Evolutionary conservation across 2,888 invertebrate genomes (phyloP).

Genomic region (Minunthozetes semirufus): DNA sequence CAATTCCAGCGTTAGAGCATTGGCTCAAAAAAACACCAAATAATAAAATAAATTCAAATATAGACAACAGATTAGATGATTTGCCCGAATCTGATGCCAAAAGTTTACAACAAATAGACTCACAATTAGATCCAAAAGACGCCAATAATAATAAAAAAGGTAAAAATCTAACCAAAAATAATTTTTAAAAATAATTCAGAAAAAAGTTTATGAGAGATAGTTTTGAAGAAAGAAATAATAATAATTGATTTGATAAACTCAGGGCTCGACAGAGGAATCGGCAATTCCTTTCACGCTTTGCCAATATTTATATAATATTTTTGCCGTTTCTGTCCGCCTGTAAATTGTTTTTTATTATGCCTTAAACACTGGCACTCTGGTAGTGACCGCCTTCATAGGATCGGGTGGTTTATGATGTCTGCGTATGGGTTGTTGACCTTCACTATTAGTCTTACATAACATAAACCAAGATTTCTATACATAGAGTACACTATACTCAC

Average conservation of each 20-base stretch:
- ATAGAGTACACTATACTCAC: neutral
- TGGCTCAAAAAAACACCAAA: conserved; percentile 24
- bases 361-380: neutral
- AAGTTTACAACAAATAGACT: conserved; percentile 27
- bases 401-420: conserved; percentile 29
- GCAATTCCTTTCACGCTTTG: conserved; percentile 10
- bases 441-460: neutral
- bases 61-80: conserved; percentile 30
- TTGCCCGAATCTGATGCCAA: conserved; percentile 30
- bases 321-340: neutral
- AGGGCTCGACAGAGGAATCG: neutral
- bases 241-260: conserved; percentile 7
- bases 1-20: conserved; percentile 30
- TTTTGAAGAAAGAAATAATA: neutral
- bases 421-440: conserved; percentile 30
- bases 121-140: conserved; percentile 4
- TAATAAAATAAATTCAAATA: conserved; percentile 8
- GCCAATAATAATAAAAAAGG: conserved; percentile 19
- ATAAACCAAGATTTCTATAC: neutral
- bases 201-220: neutral
- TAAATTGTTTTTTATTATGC: conserved; percentile 15
- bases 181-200: neutral
- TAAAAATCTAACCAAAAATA: neutral
- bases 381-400: conserved; percentile 19
- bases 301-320: neutral